phyloP scores from a whole-genome alignment of 2,113 vertebrate genomes.

The Elephantulus edwardii region DNA sequence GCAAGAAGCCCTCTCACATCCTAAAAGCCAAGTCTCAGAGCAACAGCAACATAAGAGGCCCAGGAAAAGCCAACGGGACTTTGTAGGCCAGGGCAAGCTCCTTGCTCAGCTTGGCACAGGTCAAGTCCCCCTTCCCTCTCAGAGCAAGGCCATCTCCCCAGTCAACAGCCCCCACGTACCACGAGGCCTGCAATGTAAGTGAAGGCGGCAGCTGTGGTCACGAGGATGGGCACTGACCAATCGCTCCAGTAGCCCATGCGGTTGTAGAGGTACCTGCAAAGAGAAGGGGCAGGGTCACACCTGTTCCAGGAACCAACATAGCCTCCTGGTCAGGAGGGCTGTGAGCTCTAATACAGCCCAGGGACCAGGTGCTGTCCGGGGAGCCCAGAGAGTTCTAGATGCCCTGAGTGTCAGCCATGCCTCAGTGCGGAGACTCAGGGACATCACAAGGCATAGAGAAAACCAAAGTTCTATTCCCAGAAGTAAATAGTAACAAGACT shows the following conservation, averaged over 20 bases:
- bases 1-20: background rate
- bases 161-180: conserved; percentile 81
- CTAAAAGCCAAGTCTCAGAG: background rate
- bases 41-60: background rate
- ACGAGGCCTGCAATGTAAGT: conserved; percentile 91
- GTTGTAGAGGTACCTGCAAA: conserved; percentile 94
- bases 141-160: background rate
- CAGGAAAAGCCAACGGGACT: background rate
- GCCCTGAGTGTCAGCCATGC: background rate
- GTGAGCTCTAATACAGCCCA: background rate
- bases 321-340: background rate
- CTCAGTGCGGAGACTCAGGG: background rate
- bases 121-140: background rate
- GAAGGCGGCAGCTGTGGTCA: conserved; percentile 91
- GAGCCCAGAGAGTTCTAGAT: fast-evolving
- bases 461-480: background rate
- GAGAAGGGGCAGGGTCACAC: conserved; percentile 9
- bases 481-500: background rate
- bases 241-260: conserved; percentile 94
- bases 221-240: conserved; percentile 92
- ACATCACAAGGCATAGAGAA: background rate
- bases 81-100: background rate
- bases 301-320: background rate
- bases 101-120: background rate
- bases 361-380: background rate